These are phyloP conservation scores for Peromyscus nudipes DNA, from an alignment of 2,797 vertebrate genomes.

Conservation along the genomic window DNA sequence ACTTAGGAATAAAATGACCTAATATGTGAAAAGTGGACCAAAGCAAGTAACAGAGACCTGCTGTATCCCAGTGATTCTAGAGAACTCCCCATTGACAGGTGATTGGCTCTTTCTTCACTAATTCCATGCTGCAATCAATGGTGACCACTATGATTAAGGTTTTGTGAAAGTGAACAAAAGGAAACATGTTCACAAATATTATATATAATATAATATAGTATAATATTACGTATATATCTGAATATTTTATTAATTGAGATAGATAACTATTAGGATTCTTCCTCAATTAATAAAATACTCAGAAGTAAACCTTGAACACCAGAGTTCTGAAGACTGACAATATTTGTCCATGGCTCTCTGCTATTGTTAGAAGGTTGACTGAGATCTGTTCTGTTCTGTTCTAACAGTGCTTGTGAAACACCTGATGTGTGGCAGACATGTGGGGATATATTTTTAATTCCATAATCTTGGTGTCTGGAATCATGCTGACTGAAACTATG, in stretches of 20 bases:
- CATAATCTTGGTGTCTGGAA: constrained; percentile 16
- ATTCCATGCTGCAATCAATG: not conserved
- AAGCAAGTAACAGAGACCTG: constrained; percentile 5
- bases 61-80: constrained; percentile 12
- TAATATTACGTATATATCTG: not conserved
- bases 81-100: not conserved
- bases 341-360: not conserved
- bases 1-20: constrained; percentile 52
- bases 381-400: not conserved
- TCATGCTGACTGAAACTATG: constrained; percentile 45
- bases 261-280: not conserved
- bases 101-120: constrained; percentile 18
- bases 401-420: not conserved
- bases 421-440: not conserved
- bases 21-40: not conserved
- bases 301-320: constrained; percentile 54
- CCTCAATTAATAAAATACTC: constrained; percentile 54
- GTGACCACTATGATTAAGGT: not conserved
- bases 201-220: not conserved
- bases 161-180: not conserved
- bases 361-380: not conserved
- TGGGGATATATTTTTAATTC: constrained; percentile 44
- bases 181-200: not conserved
- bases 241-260: not conserved
- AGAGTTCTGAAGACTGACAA: not conserved